Base-by-base conservation (phyloP, 2,113 vertebrate genomes). In the Xiphophorus hellerii region DNA sequence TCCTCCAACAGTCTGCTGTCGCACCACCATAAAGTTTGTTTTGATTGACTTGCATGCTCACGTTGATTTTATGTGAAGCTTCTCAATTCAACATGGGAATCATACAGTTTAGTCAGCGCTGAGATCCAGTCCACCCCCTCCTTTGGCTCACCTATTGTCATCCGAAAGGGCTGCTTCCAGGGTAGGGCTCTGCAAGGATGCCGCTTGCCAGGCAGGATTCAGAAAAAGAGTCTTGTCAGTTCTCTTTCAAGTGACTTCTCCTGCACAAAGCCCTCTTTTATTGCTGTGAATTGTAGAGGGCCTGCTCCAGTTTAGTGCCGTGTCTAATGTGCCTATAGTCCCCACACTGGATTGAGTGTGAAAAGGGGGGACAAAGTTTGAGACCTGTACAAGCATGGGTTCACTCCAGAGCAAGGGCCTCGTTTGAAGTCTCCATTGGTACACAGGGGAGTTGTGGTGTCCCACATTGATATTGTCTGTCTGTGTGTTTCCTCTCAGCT, bases 211-310 rank as follows among this genome's bases (percentile, higher is more conserved):
- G 89, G 84, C 87, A 61, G 80, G 80, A 90, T 89, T 91, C 90
- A 91, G 92, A 91, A 93, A 90, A 93, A 77, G 82, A 92, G 88
- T 91, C 94, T 91, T 94, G 94, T 92, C 94, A 93, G 92, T 87
- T 94, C 91, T 92, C 92, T 94, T 95, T 94, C 93, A 93, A 94
- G 91, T 94, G 93, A 95, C 94, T 94, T 95, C 93, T 93, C 90
- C 82, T 5, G 88, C 86, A 95, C 93, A 94, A 94, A 95, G 93
- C 81, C 70, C 86, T 83, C 90, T 88, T 95, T 94, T 95, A 94
- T 94, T 80, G 90, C 85, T 29, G 82, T 84, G 92, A 85, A 93
- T 91, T 93, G 93, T 90, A 86, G 91, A 93, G 84, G 88, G 88
- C 92, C 89, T 92, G 93, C 92, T 90, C 92, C 86, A 93, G 84